A percentile compares a stretch with the other conserved stretches of the same genome.
Conservation (phyloP, 1,140 invertebrate species). For the Probaryconus sp. region DNA sequence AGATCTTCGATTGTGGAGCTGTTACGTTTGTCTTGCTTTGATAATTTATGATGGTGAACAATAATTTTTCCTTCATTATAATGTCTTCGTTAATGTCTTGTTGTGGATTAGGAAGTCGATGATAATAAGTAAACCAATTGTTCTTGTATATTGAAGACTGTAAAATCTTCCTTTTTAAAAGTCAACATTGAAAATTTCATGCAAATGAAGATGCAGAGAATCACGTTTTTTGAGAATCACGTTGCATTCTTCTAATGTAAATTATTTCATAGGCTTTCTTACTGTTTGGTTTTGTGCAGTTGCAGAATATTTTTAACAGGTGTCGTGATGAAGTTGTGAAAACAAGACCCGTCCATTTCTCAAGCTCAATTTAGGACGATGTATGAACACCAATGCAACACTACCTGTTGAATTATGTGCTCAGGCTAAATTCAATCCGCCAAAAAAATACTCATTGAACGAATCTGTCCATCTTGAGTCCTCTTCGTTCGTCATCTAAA, state of each 20-base stretch:
- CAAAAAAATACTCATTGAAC: constrained; percentile 40
- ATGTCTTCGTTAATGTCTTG: too few species aligned
- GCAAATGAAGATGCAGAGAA: too few species aligned
- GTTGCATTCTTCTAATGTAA: too few species aligned
- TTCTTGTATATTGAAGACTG: too few species aligned
- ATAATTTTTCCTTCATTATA: too few species aligned
- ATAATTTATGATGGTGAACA: too few species aligned
- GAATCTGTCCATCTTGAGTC: constrained; percentile 47
- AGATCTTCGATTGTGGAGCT: too few species aligned
- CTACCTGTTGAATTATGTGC: constrained; percentile 29
- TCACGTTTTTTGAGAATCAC: constrained; percentile 21
- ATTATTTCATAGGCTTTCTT: constrained; percentile 66
- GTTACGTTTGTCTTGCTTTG: too few species aligned
- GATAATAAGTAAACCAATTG: too few species aligned
- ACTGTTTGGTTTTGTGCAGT: constrained; percentile 74
- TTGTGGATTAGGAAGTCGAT: too few species aligned
- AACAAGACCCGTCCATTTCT: constrained; percentile 71
- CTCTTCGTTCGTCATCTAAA: constrained; percentile 33
- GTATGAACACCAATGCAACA: constrained; percentile 22
- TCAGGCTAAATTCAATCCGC: constrained; percentile 14
- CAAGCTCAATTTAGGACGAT: constrained; percentile 14
- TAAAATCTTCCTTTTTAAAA: too few species aligned
- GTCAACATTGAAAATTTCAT: too few species aligned
- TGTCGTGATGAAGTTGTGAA: constrained; percentile 68
- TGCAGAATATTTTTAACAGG: constrained; percentile 72